These are phyloP conservation scores for Himalopsyche anomala DNA, from an alignment of 2,888 invertebrate genomes.

Conservation along the genomic window DNA sequence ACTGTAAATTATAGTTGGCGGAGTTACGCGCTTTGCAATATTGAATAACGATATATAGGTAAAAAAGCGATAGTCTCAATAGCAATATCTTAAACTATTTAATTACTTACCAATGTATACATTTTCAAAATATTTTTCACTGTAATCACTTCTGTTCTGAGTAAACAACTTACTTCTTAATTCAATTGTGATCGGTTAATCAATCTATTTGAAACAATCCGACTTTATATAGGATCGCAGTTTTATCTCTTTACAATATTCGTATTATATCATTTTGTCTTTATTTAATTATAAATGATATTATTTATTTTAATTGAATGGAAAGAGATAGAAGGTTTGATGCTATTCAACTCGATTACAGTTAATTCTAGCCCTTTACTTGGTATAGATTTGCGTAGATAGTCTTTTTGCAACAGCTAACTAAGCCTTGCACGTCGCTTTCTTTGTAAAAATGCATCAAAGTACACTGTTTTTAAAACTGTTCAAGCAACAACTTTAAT, in stretches of 20 bases:
- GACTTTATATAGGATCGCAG: neutral
- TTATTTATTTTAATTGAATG: neutral
- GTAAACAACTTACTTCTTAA: neutral
- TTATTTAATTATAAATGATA: neutral
- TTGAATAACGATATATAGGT: no score
- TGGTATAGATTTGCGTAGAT: neutral
- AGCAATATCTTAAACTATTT: no score
- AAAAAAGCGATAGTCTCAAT: no score
- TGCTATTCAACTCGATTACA: neutral
- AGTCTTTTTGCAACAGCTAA: neutral
- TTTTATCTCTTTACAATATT: neutral
- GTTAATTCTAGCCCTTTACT: conserved; percentile 5
- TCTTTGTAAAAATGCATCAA: conserved; percentile 10
- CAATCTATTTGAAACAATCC: neutral
- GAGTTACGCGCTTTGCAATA: no score
- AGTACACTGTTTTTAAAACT: neutral
- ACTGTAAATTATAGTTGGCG: no score
- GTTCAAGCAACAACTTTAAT: no score
- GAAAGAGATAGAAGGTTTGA: neutral
- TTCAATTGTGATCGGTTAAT: neutral
- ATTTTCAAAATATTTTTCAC: neutral
- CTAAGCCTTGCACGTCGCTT: neutral
- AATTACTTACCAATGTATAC: neutral
- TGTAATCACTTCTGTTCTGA: neutral
- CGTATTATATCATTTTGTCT: neutral